phyloP scores from a whole-genome alignment of 2,797 vertebrate species.

The Pachyuromys duprasi region DNA sequence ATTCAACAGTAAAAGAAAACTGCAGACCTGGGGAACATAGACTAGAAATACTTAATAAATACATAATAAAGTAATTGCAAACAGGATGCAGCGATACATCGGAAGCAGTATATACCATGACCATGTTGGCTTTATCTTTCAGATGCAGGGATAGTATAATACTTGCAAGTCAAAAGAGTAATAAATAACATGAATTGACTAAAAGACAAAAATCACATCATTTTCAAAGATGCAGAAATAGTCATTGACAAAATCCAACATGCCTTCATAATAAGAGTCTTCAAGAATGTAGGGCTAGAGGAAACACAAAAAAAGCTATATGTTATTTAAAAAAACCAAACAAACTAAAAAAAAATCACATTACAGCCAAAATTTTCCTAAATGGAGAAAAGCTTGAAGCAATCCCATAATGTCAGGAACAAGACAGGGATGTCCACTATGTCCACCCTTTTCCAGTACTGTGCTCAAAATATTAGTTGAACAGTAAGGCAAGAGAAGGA shows the following conservation, averaged over 20 bases:
- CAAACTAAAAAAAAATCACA: no score
- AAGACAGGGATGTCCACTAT: not conserved
- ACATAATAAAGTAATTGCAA: not conserved
- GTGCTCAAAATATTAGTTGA: not conserved
- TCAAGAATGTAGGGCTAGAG: not conserved
- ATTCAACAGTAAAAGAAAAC: not conserved
- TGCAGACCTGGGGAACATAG: not conserved
- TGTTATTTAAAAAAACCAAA: not conserved
- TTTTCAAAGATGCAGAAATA: not conserved
- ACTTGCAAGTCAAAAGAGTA: not conserved
- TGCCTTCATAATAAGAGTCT: not conserved
- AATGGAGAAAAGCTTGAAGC: not conserved
- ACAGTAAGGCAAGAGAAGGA: not conserved
- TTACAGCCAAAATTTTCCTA: not conserved
- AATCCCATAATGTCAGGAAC: not conserved
- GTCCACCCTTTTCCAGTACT: not conserved
- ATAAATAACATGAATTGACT: not conserved
- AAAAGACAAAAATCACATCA: not conserved
- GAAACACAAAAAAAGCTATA: not conserved
- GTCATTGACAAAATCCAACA: not conserved
- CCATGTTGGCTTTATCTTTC: not conserved
- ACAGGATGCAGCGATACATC: not conserved
- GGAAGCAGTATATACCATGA: not conserved
- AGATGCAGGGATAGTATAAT: not conserved
- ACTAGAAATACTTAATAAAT: not conserved